These are phyloP conservation scores for Acridotheres tristis DNA, from an alignment of 2,797 vertebrate species.

Conservation along the genomic window DNA sequence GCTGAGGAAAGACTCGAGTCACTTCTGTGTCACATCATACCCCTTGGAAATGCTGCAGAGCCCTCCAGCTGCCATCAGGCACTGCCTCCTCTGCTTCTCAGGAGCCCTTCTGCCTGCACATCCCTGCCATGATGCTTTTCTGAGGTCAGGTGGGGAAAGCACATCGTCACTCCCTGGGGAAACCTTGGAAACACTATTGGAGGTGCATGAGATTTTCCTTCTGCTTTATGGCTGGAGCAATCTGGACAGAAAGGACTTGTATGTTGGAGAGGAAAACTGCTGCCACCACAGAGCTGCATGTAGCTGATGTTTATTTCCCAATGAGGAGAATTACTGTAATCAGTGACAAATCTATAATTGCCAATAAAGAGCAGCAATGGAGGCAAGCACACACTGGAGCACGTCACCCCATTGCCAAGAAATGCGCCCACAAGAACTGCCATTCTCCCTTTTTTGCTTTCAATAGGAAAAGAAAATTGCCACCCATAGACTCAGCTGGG, in stretches of 20 bases:
- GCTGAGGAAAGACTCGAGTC: background rate
- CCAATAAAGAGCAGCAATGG: background rate
- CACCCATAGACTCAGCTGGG: background rate
- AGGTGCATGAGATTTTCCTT: background rate
- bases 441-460: background rate
- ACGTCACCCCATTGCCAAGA: background rate
- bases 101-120: background rate
- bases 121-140: fast-evolving
- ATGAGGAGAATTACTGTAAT: background rate
- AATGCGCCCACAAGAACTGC: background rate
- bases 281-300: background rate
- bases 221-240: background rate
- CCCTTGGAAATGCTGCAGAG: background rate
- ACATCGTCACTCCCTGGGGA: fast-evolving
- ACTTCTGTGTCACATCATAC: background rate
- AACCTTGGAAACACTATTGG: background rate
- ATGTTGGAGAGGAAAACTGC: background rate
- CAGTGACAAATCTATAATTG: background rate
- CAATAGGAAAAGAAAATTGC: background rate
- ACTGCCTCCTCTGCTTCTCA: background rate
- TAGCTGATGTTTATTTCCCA: background rate
- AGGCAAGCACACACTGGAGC: background rate
- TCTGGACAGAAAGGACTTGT: background rate
- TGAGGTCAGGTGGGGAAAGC: background rate
- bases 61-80: background rate